Conservation (phyloP, 2,797 vertebrate genomes). For the Sternotherus odoratus region DNA sequence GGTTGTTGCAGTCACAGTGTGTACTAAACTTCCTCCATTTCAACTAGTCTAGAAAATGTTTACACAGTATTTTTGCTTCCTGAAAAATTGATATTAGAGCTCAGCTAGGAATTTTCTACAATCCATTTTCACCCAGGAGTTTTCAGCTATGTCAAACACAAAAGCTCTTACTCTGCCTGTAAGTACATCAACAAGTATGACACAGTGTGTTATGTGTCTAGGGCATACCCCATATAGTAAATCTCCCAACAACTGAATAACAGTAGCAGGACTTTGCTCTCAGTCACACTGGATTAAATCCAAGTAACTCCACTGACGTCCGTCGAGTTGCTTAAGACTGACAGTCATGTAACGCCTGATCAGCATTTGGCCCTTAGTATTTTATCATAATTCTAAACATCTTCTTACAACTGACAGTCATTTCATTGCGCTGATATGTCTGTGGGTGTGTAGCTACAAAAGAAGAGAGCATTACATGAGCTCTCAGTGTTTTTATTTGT, state of each 20-base stretch:
- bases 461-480: slow-evolving; percentile 1
- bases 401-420: not conserved
- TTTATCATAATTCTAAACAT: not conserved
- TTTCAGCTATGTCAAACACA: slow-evolving; percentile 46
- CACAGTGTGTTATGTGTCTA: not conserved
- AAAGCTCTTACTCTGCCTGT: slow-evolving; percentile 51
- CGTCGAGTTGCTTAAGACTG: slow-evolving; percentile 44
- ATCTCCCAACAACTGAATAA: slow-evolving; percentile 49
- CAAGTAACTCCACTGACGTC: slow-evolving; percentile 25
- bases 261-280: slow-evolving; percentile 27
- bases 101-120: slow-evolving; percentile 56
- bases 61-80: slow-evolving; percentile 39
- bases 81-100: slow-evolving; percentile 56
- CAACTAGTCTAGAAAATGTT: not conserved
- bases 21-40: slow-evolving; percentile 15
- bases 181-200: slow-evolving; percentile 58
- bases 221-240: not conserved
- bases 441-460: not conserved
- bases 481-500: slow-evolving; percentile 19
- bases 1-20: not conserved
- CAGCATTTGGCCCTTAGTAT: not conserved
- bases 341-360: not conserved
- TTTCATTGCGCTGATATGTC: not conserved
- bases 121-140: slow-evolving; percentile 45
- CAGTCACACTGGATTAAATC: slow-evolving; percentile 24